These are phyloP conservation scores for Conus betulinus DNA, from an alignment of 1,140 invertebrate species.

Conservation along the genomic window DNA sequence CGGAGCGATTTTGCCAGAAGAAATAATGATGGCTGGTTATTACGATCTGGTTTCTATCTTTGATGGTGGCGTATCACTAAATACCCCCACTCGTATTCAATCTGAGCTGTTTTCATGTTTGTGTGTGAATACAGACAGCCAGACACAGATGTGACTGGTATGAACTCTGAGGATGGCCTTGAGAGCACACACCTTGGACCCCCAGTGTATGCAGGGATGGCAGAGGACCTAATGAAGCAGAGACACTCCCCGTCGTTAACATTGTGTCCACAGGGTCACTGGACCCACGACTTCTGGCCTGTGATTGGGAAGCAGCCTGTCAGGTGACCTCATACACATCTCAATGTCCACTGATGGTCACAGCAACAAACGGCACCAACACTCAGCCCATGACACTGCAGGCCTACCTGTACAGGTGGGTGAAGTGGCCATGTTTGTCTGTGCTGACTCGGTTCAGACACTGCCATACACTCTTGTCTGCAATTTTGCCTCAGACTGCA, in stretches of 20 bases:
- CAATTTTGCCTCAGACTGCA: not conserved
- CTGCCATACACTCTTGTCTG: not conserved
- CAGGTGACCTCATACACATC: not conserved
- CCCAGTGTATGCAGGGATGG: not conserved
- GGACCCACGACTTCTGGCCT: not conserved
- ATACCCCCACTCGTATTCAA: not conserved
- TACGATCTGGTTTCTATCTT: not conserved
- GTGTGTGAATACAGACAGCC: not conserved
- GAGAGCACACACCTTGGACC: not conserved
- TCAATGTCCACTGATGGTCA: not conserved
- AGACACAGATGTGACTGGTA: not conserved
- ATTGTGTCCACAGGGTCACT: not conserved
- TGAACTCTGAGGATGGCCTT: not conserved
- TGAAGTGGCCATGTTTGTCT: not conserved
- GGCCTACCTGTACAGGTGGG: not conserved
- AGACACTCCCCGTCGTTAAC: not conserved
- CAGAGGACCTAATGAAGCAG: not conserved
- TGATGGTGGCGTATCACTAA: not conserved
- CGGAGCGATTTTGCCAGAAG: too few species aligned
- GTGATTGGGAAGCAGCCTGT: not conserved
- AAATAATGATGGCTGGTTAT: not conserved
- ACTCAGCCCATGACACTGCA: not conserved
- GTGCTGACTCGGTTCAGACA: not conserved
- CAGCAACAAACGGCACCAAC: not conserved
- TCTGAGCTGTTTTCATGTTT: not conserved